Percentiles rank a stretch among this genome's conserved stretches.
phyloP scores from a whole-genome alignment of 2,888 invertebrate species.

The Hyalella azteca region DNA sequence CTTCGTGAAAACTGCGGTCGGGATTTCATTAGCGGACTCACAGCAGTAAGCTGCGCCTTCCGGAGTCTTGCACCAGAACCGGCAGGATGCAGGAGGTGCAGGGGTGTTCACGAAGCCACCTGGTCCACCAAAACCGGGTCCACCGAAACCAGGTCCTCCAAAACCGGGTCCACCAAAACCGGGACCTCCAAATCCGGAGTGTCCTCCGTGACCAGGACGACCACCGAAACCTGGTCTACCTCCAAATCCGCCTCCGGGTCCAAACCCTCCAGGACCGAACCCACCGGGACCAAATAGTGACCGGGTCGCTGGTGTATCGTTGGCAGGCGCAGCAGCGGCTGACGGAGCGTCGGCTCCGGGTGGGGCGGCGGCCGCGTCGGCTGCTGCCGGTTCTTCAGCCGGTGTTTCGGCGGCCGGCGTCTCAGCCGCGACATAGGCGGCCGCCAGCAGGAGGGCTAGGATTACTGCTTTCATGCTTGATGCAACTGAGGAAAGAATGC shows the following conservation, averaged over 20 bases:
- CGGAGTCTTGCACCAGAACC: conserved; percentile 35
- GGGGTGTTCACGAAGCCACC: conserved; percentile 15
- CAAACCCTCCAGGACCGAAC: background rate
- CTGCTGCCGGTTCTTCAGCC: background rate
- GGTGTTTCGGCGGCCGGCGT: background rate
- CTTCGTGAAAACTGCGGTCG: conserved; percentile 17
- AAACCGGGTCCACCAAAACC: background rate
- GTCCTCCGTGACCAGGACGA: background rate
- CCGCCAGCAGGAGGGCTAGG: background rate
- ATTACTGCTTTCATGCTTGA: background rate
- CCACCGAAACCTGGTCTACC: conserved; percentile 1
- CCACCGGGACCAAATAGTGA: background rate
- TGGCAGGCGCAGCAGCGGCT: background rate
- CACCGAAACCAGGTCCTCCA: conserved; percentile 4
- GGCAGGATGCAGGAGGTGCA: background rate
- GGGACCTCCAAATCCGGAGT: background rate
- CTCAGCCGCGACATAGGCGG: background rate
- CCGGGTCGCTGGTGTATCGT: background rate
- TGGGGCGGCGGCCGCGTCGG: background rate
- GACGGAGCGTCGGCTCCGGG: background rate
- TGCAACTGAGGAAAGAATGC: too few species aligned
- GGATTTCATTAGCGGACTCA: conserved; percentile 1
- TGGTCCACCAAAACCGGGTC: background rate
- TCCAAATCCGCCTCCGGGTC: background rate
- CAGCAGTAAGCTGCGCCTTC: conserved; percentile 20